Conservation (phyloP, 2,113 vertebrate genomes). For the Phalacrocorax carbo region DNA sequence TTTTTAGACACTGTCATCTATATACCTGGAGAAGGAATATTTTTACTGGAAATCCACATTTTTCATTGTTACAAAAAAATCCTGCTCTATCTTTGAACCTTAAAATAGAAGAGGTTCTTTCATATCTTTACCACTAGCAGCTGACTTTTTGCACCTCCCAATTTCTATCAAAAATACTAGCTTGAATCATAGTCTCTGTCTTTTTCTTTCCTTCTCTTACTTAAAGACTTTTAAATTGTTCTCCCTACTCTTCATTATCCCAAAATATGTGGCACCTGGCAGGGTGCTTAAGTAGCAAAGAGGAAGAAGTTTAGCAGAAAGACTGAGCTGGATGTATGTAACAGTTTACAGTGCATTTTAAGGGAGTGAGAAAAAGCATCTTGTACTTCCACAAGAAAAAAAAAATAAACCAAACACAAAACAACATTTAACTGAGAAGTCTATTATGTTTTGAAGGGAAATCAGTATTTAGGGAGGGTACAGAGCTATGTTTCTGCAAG, state of each 20-base stretch:
- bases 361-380: neutral
- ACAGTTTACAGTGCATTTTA: neutral
- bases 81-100: neutral
- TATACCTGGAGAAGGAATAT: neutral
- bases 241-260: neutral
- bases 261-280: neutral
- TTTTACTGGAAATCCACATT: neutral
- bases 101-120: neutral
- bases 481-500: fast-evolving
- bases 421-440: neutral
- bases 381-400: neutral
- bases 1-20: neutral
- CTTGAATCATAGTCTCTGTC: neutral
- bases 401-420: neutral
- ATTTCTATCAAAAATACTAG: neutral
- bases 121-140: neutral
- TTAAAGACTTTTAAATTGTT: neutral
- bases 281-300: neutral
- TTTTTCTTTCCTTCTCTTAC: neutral
- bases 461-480: neutral
- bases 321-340: neutral
- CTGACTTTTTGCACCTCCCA: neutral
- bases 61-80: neutral
- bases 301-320: neutral
- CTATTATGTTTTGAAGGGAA: neutral